These are phyloP conservation scores for Trinectes maculatus DNA, from an alignment of 2,113 vertebrate genomes.

Conservation along the genomic window DNA sequence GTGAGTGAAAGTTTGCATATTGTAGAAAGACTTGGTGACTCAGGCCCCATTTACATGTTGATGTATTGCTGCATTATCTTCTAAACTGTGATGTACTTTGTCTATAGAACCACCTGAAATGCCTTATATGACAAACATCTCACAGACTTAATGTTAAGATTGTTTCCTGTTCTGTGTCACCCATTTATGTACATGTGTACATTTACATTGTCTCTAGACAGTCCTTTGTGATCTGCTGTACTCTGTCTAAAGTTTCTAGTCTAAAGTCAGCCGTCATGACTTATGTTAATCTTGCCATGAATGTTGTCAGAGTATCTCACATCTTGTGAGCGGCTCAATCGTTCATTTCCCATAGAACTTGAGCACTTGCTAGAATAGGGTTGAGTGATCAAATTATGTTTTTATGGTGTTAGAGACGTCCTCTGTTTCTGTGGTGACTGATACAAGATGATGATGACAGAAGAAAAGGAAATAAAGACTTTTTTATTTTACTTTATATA, in stretches of 20 bases:
- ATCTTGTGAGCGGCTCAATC: slow-evolving; percentile 7
- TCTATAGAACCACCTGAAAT: slow-evolving; percentile 79
- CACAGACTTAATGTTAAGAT: slow-evolving; percentile 59
- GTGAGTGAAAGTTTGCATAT: slow-evolving; percentile 30
- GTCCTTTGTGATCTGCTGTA: slow-evolving; percentile 78
- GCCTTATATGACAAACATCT: slow-evolving; percentile 78
- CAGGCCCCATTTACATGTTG: slow-evolving; percentile 59
- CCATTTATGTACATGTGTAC: slow-evolving; percentile 19
- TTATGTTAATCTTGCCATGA: slow-evolving; percentile 25
- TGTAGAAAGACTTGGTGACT: slow-evolving; percentile 56
- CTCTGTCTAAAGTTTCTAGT: slow-evolving; percentile 38
- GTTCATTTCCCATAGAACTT: slow-evolving; percentile 18
- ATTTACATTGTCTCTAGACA: slow-evolving; percentile 49
- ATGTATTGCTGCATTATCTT: slow-evolving; percentile 60
- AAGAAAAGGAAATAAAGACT: slow-evolving; percentile 13
- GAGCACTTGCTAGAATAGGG: slow-evolving; percentile 27
- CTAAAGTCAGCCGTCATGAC: slow-evolving; percentile 32
- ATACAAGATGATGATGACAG: slow-evolving; percentile 13
- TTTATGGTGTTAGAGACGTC: slow-evolving; percentile 21
- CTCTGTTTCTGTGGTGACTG: slow-evolving; percentile 17
- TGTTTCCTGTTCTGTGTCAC: slow-evolving; percentile 51
- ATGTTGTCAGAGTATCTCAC: slow-evolving; percentile 38
- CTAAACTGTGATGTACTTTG: slow-evolving; percentile 65
- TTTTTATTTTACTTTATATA: slow-evolving; percentile 13
- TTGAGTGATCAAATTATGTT: slow-evolving; percentile 17